Conservation (phyloP, 2,113 vertebrate genomes). For the Strix uralensis region DNA sequence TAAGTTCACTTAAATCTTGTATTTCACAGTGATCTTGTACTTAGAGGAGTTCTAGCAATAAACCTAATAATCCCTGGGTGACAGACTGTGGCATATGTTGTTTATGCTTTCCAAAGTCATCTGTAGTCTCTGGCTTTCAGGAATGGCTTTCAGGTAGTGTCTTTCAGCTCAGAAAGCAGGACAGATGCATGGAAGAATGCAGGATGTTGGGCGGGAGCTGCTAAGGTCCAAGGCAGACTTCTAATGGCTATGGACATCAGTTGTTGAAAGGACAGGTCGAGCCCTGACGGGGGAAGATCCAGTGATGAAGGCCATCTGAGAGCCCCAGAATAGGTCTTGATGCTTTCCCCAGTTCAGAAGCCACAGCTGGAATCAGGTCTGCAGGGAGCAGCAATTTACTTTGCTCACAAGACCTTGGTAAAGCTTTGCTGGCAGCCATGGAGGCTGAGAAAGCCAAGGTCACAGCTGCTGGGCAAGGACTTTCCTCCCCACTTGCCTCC, state of each 20-base stretch:
- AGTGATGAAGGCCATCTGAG: rapidly evolving
- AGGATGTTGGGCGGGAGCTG: not conserved
- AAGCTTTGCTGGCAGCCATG: not conserved
- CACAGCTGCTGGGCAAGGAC: not conserved
- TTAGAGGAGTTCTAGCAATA: not conserved
- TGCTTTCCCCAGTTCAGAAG: not conserved
- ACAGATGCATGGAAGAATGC: not conserved
- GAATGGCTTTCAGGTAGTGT: not conserved
- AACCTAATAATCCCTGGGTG: not conserved
- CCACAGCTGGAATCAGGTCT: not conserved
- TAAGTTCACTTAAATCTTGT: not conserved
- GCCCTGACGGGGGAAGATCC: not conserved
- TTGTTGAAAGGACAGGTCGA: not conserved
- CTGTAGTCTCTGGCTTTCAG: not conserved
- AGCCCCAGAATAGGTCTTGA: not conserved
- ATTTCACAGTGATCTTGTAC: not conserved
- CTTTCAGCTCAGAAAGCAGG: not conserved
- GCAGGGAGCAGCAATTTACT: not conserved
- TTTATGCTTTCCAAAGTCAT: not conserved
- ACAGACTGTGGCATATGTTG: not conserved
- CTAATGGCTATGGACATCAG: rapidly evolving
- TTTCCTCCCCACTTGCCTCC: not conserved
- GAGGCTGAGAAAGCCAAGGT: not conserved
- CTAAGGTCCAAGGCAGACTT: not conserved
- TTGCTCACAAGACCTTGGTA: not conserved